Evolutionary conservation across 2,113 vertebrate genomes (phyloP), one percentile per base, ranked within the genome.

Genomic region (Peromyscus californicus): DNA sequence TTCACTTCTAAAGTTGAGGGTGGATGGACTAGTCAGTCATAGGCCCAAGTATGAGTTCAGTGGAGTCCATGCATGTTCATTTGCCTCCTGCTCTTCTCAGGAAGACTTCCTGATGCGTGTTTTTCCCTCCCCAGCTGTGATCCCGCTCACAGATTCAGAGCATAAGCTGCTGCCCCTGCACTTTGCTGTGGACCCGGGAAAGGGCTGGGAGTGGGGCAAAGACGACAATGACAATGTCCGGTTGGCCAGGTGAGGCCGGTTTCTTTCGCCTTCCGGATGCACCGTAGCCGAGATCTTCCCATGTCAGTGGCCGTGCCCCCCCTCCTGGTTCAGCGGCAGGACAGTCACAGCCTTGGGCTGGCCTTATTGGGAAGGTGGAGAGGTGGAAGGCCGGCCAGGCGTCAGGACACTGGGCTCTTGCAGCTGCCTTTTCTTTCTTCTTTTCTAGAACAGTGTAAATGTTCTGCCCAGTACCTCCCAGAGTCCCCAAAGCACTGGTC

Each of bases 131-230:
- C 36, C 98, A 99, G 99, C 99, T 19, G 99, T 99, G 98, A 99
- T 99, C 97, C 99, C 99, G 3, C 99, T 99, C 98, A 99, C 99
- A 0, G 99, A 99, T 98, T 99, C 99, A 0, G 99, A 99, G 97
- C 99, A 99, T 98, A 99, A 99, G 97, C 99, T 99, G 99, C 98
- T 99, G n/a, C 99, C 99, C 0, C 98, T 99, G 96, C 99, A 99
- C 98, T 99, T 99, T 7, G 99, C 99, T 0, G 99, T 99, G 98
- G 99, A 99, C 79, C 99, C 99, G 0, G 99, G 99, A 54, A 99
- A 99, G 96, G 99, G 99, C 8, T 99, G 99, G 99, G 99, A 99
- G 95, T 99, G 99, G 99, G 99, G 99, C 0, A 99, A 99, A 82
- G 99, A 99, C 10, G 99, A 99, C 98, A 94, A 78, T 0, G 99